Percentiles rank a stretch among this genome's conserved stretches.
Evolutionary conservation across 1,140 invertebrate species (phyloP).

Genomic region (Copidosoma floridanum): DNA sequence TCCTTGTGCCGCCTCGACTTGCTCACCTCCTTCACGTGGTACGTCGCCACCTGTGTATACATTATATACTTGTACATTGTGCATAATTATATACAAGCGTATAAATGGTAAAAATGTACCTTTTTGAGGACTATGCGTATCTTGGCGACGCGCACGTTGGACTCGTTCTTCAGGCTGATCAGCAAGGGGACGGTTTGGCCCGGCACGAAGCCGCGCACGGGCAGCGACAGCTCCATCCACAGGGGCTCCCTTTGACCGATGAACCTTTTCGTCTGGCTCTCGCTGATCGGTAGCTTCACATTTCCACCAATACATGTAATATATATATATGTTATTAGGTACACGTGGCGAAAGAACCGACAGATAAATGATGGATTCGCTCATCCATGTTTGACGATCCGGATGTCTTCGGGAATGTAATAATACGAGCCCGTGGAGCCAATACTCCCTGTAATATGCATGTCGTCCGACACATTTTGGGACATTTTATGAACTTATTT

Average conservation of each 20-base stretch:
- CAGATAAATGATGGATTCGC: too few species aligned
- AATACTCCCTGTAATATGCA: too few species aligned
- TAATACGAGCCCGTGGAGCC: too few species aligned
- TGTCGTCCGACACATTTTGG: too few species aligned
- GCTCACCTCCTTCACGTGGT: slow-evolving; percentile 36
- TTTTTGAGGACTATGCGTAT: slow-evolving; percentile 42
- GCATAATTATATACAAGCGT: background rate
- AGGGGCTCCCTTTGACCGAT: slow-evolving; percentile 40
- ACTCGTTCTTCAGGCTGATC: slow-evolving; percentile 35
- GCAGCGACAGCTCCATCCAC: slow-evolving; percentile 32
- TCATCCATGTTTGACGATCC: too few species aligned
- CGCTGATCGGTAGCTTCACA: slow-evolving; percentile 36
- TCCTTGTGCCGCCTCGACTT: slow-evolving; percentile 45
- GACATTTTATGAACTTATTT: too few species aligned
- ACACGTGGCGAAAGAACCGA: too few species aligned
- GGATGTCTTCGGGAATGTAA: too few species aligned
- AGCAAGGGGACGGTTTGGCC: slow-evolving; percentile 40
- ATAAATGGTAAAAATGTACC: slow-evolving; percentile 29
- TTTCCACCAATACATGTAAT: too few species aligned
- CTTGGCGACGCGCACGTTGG: slow-evolving; percentile 37
- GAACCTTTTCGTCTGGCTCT: slow-evolving; percentile 36
- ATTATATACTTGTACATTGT: background rate
- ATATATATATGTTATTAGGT: too few species aligned
- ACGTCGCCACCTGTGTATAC: slow-evolving; percentile 37
- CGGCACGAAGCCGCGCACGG: slow-evolving; percentile 44